Evolutionary conservation across 1,140 invertebrate species (phyloP), one percentile per base, ranked within the genome.

Genomic region (Solen grandis): DNA sequence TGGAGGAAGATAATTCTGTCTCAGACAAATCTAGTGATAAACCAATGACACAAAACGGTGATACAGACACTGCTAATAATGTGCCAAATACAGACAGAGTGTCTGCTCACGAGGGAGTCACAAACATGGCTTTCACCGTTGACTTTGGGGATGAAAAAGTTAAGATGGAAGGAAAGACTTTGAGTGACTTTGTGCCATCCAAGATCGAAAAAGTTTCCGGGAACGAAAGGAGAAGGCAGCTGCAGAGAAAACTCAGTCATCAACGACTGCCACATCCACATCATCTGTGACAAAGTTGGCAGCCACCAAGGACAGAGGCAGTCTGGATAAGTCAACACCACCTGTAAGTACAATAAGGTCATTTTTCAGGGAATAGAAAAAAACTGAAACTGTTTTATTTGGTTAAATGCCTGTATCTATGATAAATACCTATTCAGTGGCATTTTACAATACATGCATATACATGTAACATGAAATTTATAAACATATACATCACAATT

Each of bases 151-250:
- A 90, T 38, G 87, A 73, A 22, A n/a, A n/a, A 5, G 31, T 41
- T 59, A 85, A 85, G n/a, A 81, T 82, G 25, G 76, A 75, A 16
- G 78, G 75, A 5, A 57, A 66, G 25, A 92, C 90, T 69, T 89
- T 93, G 36, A 92, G 91, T 82, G 90, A 93, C 83, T 93, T 92
- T 87, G 91, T 93, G 78, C 93, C 93, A 25, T 82, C 82, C 50
- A 92, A 90, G 79, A 84, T 89, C 83, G 85, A 70, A 90, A 84
- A 59, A 89, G 84, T 82, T 85, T 89, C 68, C n/a, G 80, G 66
- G 75, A 78, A n/a, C 41, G 41, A 46, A 46, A 46, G 19, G 75
- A 69, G 33, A 76, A 76, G 41, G 29, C 33, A 27, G 50, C 57
- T 19, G 57, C 50, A 31, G 27, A 8, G 27, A 2, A 1, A 8